A percentile compares a stretch with the other conserved stretches of the same genome.
Conservation (phyloP, 2,797 vertebrate species). For the Kryptopterus vitreolus region DNA sequence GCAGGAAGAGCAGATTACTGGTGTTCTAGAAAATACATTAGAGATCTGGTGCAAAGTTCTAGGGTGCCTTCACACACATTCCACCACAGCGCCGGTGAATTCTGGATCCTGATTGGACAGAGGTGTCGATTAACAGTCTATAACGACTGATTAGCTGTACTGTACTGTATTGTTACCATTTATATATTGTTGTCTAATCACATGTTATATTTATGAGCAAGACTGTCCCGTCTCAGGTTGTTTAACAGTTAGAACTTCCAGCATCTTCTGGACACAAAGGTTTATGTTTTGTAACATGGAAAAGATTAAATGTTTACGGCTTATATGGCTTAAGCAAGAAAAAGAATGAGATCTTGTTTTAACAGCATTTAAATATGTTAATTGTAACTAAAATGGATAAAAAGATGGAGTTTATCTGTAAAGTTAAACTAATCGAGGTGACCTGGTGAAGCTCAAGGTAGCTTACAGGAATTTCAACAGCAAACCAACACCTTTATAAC, state of each 20-base stretch:
- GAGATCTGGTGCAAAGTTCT: conserved; percentile 12
- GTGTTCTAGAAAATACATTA: conserved; percentile 3
- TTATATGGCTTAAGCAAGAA: not conserved
- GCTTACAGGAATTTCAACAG: not conserved
- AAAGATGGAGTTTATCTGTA: not conserved
- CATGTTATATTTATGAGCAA: not conserved
- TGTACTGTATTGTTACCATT: not conserved
- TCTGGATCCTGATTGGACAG: not conserved
- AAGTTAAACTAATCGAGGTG: no score
- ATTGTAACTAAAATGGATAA: not conserved
- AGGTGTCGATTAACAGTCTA: not conserved
- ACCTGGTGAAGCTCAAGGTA: not conserved
- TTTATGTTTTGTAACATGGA: not conserved
- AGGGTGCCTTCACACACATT: not conserved
- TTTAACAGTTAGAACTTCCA: not conserved
- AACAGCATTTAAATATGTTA: not conserved
- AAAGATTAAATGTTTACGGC: not conserved
- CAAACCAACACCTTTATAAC: not conserved
- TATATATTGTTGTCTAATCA: no score
- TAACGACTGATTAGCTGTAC: no score
- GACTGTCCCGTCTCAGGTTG: not conserved
- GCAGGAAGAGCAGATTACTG: conserved; percentile 58
- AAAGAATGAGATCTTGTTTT: not conserved
- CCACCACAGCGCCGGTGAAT: not conserved
- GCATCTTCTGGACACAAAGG: not conserved